phyloP scores from a whole-genome alignment of 1,140 invertebrate genomes.

The Diachasma alloeum region DNA sequence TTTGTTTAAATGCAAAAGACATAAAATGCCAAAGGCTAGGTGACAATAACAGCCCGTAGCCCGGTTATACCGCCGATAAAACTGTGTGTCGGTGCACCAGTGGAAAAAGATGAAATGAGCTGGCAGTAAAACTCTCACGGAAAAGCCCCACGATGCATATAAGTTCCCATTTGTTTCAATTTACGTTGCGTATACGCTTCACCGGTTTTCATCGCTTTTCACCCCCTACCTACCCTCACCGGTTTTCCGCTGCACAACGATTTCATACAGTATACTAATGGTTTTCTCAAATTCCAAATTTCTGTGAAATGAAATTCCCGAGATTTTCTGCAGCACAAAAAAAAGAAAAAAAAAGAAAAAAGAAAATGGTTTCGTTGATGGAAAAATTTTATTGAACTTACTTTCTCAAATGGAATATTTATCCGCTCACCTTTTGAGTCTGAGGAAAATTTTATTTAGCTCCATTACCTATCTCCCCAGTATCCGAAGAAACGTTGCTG shows the following conservation, averaged over 20 bases:
- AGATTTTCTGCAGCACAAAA: neutral
- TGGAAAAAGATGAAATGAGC: slow-evolving; percentile 54
- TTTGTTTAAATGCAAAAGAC: neutral
- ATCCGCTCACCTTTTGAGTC: neutral
- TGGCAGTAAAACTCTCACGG: slow-evolving; percentile 51
- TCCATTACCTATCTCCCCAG: neutral
- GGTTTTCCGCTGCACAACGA: neutral
- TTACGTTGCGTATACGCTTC: slow-evolving; percentile 37
- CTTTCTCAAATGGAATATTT: neutral
- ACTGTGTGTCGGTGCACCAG: slow-evolving; percentile 34
- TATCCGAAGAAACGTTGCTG: slow-evolving; percentile 43
- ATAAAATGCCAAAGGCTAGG: slow-evolving; percentile 9
- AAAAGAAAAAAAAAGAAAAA: neutral
- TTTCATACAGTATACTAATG: neutral
- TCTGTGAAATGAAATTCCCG: neutral
- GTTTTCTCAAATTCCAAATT: neutral
- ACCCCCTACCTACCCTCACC: slow-evolving; percentile 21
- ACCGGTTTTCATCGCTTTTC: slow-evolving; percentile 17
- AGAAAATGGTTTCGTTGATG: neutral
- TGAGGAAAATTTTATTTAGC: slow-evolving; percentile 8
- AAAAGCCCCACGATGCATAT: slow-evolving; percentile 54
- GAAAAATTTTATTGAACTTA: neutral
- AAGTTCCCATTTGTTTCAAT: slow-evolving; percentile 62
- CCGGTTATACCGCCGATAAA: slow-evolving; percentile 57
- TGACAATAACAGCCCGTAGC: slow-evolving; percentile 54